Conservation (phyloP, 2,888 invertebrate species). For the Sylvicola fuscatus region DNA sequence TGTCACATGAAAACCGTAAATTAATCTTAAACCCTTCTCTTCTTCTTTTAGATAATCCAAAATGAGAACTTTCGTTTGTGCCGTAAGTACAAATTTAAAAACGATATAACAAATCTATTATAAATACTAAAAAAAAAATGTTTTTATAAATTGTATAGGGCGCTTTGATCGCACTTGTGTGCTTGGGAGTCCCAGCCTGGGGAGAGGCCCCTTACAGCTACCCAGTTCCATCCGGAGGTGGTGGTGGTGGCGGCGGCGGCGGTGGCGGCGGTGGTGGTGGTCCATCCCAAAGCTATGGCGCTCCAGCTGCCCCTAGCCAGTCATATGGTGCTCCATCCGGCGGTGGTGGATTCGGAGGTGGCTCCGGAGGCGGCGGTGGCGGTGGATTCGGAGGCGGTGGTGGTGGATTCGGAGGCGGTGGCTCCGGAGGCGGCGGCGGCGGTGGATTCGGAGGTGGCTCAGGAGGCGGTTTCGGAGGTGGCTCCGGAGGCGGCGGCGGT, state of each 20-base stretch:
- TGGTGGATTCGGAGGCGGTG: background rate
- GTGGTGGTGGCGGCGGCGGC: slow-evolving; percentile 11
- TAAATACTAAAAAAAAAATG: too few relatives aligned
- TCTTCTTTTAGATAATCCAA: too few relatives aligned
- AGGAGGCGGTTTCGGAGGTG: slow-evolving; percentile 6
- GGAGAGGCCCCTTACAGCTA: too few relatives aligned
- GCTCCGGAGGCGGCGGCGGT: slow-evolving; percentile 2
- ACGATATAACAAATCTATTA: too few relatives aligned
- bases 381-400: background rate
- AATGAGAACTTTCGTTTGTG: too few relatives aligned
- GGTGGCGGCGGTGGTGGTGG: slow-evolving; percentile 17
- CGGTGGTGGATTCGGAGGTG: too few relatives aligned
- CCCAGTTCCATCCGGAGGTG: slow-evolving; percentile 1
- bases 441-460: slow-evolving; percentile 5
- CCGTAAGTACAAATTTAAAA: too few relatives aligned
- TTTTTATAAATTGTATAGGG: too few relatives aligned
- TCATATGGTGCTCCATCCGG: slow-evolving; percentile 8
- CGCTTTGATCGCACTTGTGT: too few relatives aligned
- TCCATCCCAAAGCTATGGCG: slow-evolving; percentile 22
- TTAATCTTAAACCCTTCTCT: too few relatives aligned
- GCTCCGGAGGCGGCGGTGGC: too few relatives aligned
- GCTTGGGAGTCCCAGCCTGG: slow-evolving; percentile 26
- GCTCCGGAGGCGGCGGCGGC: slow-evolving; percentile 14
- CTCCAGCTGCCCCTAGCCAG: slow-evolving; percentile 6
- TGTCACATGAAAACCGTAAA: too few relatives aligned